Conservation (phyloP, 1,140 invertebrate species). For the Conus betulinus region DNA sequence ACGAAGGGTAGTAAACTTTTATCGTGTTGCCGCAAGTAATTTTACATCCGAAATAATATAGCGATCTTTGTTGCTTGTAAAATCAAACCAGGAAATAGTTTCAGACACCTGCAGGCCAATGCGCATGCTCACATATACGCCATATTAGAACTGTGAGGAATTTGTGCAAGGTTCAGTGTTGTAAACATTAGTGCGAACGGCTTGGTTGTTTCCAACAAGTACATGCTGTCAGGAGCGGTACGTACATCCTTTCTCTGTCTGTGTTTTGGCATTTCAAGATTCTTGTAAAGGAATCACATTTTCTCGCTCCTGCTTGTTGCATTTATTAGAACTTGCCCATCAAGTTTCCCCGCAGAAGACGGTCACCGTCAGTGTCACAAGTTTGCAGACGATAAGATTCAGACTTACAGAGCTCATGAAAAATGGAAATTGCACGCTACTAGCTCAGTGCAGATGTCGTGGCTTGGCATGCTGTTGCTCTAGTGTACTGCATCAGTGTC, state of each 20-base stretch:
- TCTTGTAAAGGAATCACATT: too few relatives aligned
- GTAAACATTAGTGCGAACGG: background rate
- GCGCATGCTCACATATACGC: slow-evolving; percentile 56
- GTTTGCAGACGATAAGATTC: background rate
- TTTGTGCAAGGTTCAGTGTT: slow-evolving; percentile 28
- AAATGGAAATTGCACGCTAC: too few relatives aligned
- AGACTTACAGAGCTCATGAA: too few relatives aligned
- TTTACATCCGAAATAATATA: background rate
- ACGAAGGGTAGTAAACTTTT: background rate
- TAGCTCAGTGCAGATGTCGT: too few relatives aligned
- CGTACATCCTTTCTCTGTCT: background rate
- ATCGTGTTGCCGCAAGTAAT: background rate
- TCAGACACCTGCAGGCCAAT: slow-evolving; percentile 31
- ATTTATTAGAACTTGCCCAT: slow-evolving; percentile 9
- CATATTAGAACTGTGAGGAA: slow-evolving; percentile 47
- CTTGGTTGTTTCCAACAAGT: slow-evolving; percentile 31
- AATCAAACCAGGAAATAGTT: slow-evolving; percentile 35
- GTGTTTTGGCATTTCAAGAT: background rate
- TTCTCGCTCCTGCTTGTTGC: background rate
- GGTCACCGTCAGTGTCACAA: background rate
- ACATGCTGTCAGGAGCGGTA: background rate
- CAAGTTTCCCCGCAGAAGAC: background rate
- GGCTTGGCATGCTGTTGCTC: too few relatives aligned
- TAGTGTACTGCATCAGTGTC: too few relatives aligned
- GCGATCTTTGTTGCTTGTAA: background rate